These are phyloP conservation scores for Delia radicum DNA, from an alignment of 1,140 invertebrate species.

Conservation along the genomic window DNA sequence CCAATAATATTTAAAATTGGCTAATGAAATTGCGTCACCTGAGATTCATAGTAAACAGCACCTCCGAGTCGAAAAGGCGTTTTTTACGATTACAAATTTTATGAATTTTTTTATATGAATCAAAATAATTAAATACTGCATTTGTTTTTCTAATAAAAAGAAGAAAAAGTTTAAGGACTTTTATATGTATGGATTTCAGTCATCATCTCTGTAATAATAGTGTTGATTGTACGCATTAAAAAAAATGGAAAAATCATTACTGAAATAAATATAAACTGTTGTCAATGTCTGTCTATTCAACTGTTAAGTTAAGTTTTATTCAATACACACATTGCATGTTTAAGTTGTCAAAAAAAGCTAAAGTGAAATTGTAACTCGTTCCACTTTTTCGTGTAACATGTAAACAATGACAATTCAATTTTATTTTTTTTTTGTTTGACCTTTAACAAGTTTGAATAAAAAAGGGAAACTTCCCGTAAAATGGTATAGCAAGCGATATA, in stretches of 20 bases:
- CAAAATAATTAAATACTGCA: too few species aligned
- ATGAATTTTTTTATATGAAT: too few species aligned
- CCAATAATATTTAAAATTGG: too few species aligned
- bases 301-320: background rate
- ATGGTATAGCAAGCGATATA: too few species aligned
- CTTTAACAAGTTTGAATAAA: background rate
- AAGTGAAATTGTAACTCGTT: background rate
- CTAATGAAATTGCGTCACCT: too few species aligned
- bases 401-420: background rate
- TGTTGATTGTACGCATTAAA: background rate
- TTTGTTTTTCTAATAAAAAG: background rate
- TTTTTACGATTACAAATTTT: too few species aligned
- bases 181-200: background rate
- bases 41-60: too few species aligned
- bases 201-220: too few species aligned
- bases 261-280: background rate
- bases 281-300: background rate
- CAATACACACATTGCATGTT: background rate
- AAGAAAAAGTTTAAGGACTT: background rate
- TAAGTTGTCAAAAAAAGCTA: background rate
- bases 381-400: background rate
- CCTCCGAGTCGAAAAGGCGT: too few species aligned
- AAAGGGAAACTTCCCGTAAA: too few species aligned
- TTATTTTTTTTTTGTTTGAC: background rate
- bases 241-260: background rate